Base-by-base conservation (phyloP, 2,113 vertebrate genomes). In the Diphyllodes magnificus region DNA sequence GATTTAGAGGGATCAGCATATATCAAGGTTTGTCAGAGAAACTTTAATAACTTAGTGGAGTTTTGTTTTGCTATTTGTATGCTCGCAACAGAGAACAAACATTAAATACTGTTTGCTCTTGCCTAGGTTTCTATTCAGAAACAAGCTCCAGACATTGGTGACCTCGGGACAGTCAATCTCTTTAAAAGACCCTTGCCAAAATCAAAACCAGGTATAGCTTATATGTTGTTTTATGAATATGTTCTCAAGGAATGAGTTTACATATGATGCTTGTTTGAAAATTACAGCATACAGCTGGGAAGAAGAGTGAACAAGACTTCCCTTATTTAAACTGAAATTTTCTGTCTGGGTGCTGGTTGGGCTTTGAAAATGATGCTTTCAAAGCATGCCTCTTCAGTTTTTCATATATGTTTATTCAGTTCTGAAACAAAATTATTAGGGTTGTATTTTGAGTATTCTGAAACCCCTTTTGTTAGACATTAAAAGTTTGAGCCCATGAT, bases 1-100 rank as follows among this genome's bases (percentile, higher is more conserved):
- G 99, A 99, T 94, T 97, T 99, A 92, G 99, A 99, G 69, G 99
- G 99, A 31, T 99, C 99, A 33, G 99, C 99, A 4, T 99, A 99
- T 72, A 99, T 99, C 76, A 99, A 99, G 98, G 99, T 99, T 89
- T 95, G 80, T 37, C 31, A 68, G 64, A 80, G 31, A 64, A 65
- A 40, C 45, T 11, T 78, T 7, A 82, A 22, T 75, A 49, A 22
- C 10, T 33, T n/a, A 44, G 19, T 13, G 4, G 27, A 30, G 11
- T 53, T 82, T 56, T 87, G 23, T 40, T 77, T 61, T 12, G 2
- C 14, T 88, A 13, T 51, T 70, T 59, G 3, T 54, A 7, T 45
- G 31, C 11, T 71, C 57, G 33, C 17, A 54, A 49, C 37, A 57
- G 44, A 28, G 61, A 85, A 49, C 23, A 87, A 75, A 17, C 53